phyloP scores from a whole-genome alignment of 2,888 invertebrate genomes.

The Brenthis hecate region DNA sequence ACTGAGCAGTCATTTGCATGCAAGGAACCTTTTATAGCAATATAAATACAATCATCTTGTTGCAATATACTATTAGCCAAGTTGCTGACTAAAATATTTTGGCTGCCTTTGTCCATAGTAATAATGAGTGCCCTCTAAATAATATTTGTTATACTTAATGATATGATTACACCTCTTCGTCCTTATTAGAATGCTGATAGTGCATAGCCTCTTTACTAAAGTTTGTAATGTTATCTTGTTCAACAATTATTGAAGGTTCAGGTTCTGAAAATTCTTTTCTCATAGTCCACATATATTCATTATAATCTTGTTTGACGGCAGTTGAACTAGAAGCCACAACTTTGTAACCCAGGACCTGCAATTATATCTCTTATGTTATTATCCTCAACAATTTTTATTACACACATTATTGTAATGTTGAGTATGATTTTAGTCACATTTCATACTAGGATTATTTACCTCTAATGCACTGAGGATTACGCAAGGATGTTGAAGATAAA shows the following conservation, averaged over 20 bases:
- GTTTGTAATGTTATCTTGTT: constrained; percentile 84
- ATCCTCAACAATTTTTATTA: too few species aligned
- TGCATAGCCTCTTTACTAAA: constrained; percentile 83
- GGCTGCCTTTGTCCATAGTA: constrained; percentile 69
- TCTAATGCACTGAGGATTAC: constrained; percentile 93
- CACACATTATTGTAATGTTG: too few species aligned
- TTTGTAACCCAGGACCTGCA: constrained; percentile 91
- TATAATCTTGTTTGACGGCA: constrained; percentile 92
- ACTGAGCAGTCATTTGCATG: constrained; percentile 88
- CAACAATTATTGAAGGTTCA: constrained; percentile 86
- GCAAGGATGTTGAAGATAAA: constrained; percentile 93
- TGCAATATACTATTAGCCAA: constrained; percentile 54
- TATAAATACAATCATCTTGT: constrained; percentile 85
- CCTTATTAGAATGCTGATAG: constrained; percentile 69
- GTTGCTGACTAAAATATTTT: constrained; percentile 57
- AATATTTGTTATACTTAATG: constrained; percentile 40
- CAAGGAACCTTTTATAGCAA: constrained; percentile 90
- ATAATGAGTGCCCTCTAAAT: constrained; percentile 31
- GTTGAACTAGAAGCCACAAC: constrained; percentile 94
- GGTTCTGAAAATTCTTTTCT: constrained; percentile 93
- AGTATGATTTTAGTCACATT: background rate
- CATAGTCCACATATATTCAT: constrained; percentile 97
- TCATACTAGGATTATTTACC: constrained; percentile 59
- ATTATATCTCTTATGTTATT: constrained; percentile 29
- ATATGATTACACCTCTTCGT: constrained; percentile 70